Evolutionary conservation across 2,797 vertebrate genomes (phyloP).

Genomic region (Protonibea diacanthus): DNA sequence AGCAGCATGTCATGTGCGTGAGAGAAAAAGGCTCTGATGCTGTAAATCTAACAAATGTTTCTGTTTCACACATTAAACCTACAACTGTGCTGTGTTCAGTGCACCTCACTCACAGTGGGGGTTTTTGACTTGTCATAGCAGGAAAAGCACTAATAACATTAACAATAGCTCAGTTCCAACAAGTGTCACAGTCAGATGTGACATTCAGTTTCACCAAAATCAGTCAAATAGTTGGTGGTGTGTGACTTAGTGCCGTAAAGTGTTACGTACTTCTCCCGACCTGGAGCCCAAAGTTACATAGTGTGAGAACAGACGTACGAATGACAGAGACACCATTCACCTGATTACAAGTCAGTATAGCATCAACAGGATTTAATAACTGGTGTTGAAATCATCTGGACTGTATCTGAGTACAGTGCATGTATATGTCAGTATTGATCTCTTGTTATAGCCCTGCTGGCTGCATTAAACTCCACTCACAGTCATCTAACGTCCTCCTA

Average conservation of each 20-base stretch:
- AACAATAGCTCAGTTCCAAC: background rate
- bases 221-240: too few relatives aligned
- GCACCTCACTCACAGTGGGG: background rate
- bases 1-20: background rate
- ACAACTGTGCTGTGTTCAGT: background rate
- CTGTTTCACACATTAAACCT: background rate
- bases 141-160: background rate
- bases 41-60: background rate
- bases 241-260: too few relatives aligned
- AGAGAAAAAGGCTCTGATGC: background rate
- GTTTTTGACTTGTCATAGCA: background rate
- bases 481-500: too few relatives aligned
- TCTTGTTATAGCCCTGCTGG: background rate
- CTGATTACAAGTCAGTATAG: too few relatives aligned
- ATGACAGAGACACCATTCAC: too few relatives aligned
- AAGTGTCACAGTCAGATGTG: background rate
- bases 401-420: background rate
- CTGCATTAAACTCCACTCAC: too few relatives aligned
- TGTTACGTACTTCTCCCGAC: too few relatives aligned
- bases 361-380: too few relatives aligned
- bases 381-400: background rate
- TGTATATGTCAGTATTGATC: background rate
- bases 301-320: too few relatives aligned
- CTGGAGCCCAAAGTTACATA: too few relatives aligned
- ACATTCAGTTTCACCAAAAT: too few relatives aligned